phyloP scores from a whole-genome alignment of 2,888 invertebrate species.

The Pachycephus smyrnensis region DNA sequence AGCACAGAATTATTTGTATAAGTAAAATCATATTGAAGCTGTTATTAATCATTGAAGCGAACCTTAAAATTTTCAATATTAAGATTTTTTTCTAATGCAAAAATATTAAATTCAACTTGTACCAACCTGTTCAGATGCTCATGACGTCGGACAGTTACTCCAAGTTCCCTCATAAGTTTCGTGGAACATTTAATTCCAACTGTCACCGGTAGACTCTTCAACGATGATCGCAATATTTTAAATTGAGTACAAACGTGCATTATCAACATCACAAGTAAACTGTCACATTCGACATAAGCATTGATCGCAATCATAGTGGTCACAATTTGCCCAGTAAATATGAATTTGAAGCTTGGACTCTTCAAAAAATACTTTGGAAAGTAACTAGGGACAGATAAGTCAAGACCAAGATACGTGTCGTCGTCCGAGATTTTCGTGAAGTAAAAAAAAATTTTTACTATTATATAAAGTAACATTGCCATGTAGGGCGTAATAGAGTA shows the following conservation, averaged over 20 bases:
- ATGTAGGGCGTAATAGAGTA: background rate
- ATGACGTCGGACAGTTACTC: background rate
- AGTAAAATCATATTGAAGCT: background rate
- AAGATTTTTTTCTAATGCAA: background rate
- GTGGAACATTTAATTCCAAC: background rate
- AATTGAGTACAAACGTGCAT: slow-evolving; percentile 33
- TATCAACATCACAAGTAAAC: slow-evolving; percentile 26
- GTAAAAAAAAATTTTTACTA: background rate
- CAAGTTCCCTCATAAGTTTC: background rate
- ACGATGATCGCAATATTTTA: slow-evolving; percentile 18
- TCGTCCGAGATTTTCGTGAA: background rate
- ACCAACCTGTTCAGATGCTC: background rate
- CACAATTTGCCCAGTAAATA: slow-evolving; percentile 24
- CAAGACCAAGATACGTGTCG: background rate
- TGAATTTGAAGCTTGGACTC: slow-evolving; percentile 12
- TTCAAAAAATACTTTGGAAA: slow-evolving; percentile 19
- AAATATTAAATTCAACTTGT: background rate
- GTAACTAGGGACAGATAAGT: slow-evolving; percentile 8
- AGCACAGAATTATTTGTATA: background rate
- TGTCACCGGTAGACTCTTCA: slow-evolving; percentile 15
- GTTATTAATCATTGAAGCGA: background rate
- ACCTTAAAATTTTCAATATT: background rate
- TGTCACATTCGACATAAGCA: slow-evolving; percentile 23
- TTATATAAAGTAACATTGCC: no score
- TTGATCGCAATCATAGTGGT: slow-evolving; percentile 11